A percentile compares a stretch with the other conserved stretches of the same genome.
These are phyloP conservation scores for Hybognathus amarus DNA, from an alignment of 2,797 vertebrate species.

Conservation along the genomic window DNA sequence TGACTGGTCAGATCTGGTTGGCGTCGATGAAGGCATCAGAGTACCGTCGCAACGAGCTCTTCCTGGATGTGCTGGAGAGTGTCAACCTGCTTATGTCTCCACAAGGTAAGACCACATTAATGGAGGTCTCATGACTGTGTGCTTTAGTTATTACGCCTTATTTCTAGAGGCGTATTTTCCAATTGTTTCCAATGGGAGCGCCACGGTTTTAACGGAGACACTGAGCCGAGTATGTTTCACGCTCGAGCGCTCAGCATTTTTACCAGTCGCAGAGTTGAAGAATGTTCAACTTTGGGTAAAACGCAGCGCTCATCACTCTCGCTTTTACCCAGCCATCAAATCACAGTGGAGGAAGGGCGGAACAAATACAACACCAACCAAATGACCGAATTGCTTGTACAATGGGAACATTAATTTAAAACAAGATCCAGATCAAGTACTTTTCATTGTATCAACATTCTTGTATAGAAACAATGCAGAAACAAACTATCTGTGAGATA, in stretches of 20 bases:
- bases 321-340: too few relatives aligned
- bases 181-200: neutral
- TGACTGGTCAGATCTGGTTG: slow-evolving; percentile 98
- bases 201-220: neutral
- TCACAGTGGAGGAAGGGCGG: too few relatives aligned
- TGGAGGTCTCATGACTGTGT: neutral
- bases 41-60: slow-evolving; percentile 97
- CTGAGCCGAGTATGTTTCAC: too few relatives aligned
- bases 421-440: too few relatives aligned
- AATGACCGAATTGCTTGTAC: neutral
- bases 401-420: too few relatives aligned
- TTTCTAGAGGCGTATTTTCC: neutral
- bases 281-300: too few relatives aligned
- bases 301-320: too few relatives aligned
- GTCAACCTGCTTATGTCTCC: slow-evolving; percentile 99
- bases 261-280: too few relatives aligned
- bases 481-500: too few relatives aligned
- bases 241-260: neutral
- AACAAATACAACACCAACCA: too few relatives aligned
- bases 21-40: slow-evolving; percentile 98
- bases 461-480: too few relatives aligned
- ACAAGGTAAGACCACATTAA: slow-evolving; percentile 80
- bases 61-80: slow-evolving; percentile 96
- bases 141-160: neutral
- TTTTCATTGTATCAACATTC: too few relatives aligned